Percentiles rank a stretch among this genome's conserved stretches.
Evolutionary conservation across 2,113 vertebrate genomes (phyloP).

Genomic region (Balaeniceps rex): DNA sequence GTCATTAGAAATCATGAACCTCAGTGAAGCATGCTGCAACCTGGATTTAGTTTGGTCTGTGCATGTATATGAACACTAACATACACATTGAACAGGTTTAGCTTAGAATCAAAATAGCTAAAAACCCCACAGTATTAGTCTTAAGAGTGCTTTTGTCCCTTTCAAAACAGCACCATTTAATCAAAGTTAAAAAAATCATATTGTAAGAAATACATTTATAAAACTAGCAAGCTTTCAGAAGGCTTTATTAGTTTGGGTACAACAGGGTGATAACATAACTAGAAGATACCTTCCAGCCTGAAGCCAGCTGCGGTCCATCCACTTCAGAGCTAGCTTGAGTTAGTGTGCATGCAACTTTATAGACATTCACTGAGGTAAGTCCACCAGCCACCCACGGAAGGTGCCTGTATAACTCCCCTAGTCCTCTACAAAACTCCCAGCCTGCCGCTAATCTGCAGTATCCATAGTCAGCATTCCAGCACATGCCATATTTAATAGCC

Average conservation of each 20-base stretch:
- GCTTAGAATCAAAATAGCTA: not conserved
- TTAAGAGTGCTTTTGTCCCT: not conserved
- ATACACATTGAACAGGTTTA: not conserved
- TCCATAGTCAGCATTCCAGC: not conserved
- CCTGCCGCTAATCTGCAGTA: not conserved
- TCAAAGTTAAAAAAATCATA: not conserved
- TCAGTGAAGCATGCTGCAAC: constrained; percentile 36
- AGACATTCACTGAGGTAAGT: not conserved
- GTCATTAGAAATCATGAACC: constrained; percentile 60
- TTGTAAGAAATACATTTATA: not conserved
- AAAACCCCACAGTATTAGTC: not conserved
- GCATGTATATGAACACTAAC: not conserved
- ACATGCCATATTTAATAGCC: not conserved
- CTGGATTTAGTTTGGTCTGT: not conserved
- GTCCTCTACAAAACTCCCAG: not conserved
- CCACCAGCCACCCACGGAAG: not conserved
- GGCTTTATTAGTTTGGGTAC: not conserved
- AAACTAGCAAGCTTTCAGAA: not conserved
- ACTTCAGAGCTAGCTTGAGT: not conserved
- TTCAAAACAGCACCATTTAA: not conserved
- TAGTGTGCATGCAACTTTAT: not conserved
- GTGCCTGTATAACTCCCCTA: not conserved
- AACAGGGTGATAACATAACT: not conserved
- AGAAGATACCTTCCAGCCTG: not conserved
- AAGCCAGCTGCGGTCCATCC: not conserved